A percentile compares a stretch with the other conserved stretches of the same genome.
Evolutionary conservation across 2,888 invertebrate species (phyloP).

Genomic region (Aspidiotus rigidus): DNA sequence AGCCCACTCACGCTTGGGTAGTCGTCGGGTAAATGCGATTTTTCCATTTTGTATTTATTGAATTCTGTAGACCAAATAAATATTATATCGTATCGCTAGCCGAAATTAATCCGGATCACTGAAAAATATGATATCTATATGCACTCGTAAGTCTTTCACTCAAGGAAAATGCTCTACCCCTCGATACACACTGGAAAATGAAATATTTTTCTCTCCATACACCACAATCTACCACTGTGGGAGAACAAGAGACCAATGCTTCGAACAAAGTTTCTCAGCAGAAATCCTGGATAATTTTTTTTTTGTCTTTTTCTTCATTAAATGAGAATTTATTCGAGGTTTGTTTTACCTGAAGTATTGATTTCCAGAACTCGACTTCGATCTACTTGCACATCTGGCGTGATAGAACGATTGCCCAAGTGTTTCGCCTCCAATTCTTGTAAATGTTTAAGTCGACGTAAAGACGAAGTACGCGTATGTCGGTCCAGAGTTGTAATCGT

Average conservation of each 20-base stretch:
- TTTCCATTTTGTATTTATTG: slow-evolving; percentile 82
- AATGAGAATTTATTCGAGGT: not conserved
- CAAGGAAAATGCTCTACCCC: not conserved
- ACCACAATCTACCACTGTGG: too few species aligned
- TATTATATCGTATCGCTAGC: too few species aligned
- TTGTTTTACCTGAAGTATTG: slow-evolving; percentile 64
- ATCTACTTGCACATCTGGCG: slow-evolving; percentile 36
- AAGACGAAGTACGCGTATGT: slow-evolving; percentile 56
- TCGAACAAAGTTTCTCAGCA: too few species aligned
- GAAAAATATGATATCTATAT: too few species aligned
- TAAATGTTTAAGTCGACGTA: slow-evolving; percentile 69
- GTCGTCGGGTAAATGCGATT: slow-evolving; percentile 42
- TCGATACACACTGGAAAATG: too few species aligned
- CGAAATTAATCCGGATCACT: too few species aligned
- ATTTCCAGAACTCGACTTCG: slow-evolving; percentile 63
- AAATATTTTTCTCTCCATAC: too few species aligned
- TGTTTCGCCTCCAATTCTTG: slow-evolving; percentile 56
- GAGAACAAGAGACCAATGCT: too few species aligned
- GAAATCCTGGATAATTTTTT: too few species aligned
- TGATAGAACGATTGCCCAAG: slow-evolving; percentile 38
- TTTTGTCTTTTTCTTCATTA: too few species aligned
- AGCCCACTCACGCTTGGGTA: slow-evolving; percentile 66
- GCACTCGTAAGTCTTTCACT: not conserved
- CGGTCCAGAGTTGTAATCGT: slow-evolving; percentile 37
- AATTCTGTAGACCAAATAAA: slow-evolving; percentile 54